phyloP scores from a whole-genome alignment of 2,113 vertebrate genomes.

The Smithornis capensis region DNA sequence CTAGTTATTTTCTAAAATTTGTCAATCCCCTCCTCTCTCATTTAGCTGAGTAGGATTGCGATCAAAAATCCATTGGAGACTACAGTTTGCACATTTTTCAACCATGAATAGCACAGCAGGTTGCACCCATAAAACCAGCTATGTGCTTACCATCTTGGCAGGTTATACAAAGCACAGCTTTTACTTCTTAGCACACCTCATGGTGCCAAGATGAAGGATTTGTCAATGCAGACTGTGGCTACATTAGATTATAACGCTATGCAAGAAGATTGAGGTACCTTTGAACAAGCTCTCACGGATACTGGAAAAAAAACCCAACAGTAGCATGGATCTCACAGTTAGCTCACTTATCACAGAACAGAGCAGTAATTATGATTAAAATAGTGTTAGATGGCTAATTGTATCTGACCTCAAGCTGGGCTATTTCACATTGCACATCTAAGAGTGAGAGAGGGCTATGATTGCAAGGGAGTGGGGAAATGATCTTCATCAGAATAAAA shows the following conservation, averaged over 20 bases:
- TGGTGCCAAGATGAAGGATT: slow-evolving; percentile 22
- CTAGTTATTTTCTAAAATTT: background rate
- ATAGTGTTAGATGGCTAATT: background rate
- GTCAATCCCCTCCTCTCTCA: background rate
- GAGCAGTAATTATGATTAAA: background rate
- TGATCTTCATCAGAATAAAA: background rate
- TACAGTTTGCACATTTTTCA: background rate
- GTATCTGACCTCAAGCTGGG: background rate
- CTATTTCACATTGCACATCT: background rate
- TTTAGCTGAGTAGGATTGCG: background rate
- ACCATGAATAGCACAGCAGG: slow-evolving; percentile 28
- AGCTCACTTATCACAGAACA: background rate
- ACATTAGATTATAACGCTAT: background rate
- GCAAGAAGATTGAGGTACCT: background rate
- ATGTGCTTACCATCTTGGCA: background rate
- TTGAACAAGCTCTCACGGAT: background rate
- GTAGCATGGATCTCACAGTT: background rate
- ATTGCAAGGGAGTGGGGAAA: background rate
- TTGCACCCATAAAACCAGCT: slow-evolving; percentile 21
- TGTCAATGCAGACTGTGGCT: background rate
- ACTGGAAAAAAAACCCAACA: background rate
- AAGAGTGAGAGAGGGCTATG: background rate
- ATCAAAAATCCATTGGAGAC: slow-evolving; percentile 13
- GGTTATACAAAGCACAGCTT: slow-evolving; percentile 41
- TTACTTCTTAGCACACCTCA: slow-evolving; percentile 23